phyloP scores from a whole-genome alignment of 2,888 invertebrate species.

The Hydrotaea diabolus region DNA sequence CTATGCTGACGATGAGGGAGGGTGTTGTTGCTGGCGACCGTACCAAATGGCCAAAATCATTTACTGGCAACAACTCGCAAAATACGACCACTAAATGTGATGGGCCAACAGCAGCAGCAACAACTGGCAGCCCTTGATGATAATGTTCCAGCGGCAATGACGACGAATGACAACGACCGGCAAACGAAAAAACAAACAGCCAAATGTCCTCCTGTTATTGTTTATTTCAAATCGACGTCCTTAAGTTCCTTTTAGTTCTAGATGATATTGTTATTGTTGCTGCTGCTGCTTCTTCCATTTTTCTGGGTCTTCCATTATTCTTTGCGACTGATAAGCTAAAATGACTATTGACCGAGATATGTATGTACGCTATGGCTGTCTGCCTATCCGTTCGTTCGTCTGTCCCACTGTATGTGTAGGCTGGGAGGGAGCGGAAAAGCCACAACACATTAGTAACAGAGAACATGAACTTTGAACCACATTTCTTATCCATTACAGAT shows the following conservation, averaged over 20 bases:
- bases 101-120: slow-evolving; percentile 8
- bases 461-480: slow-evolving; percentile 52
- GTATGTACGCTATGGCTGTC: neutral
- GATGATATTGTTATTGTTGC: slow-evolving; percentile 31
- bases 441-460: slow-evolving; percentile 44
- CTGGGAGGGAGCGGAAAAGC: slow-evolving; percentile 25
- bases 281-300: no score
- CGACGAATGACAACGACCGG: neutral
- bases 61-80: slow-evolving; percentile 34
- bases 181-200: slow-evolving; percentile 17
- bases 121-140: neutral
- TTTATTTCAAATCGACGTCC: slow-evolving; percentile 27
- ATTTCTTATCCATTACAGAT: slow-evolving; percentile 48
- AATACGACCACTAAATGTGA: slow-evolving; percentile 39
- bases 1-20: neutral
- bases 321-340: slow-evolving; percentile 49
- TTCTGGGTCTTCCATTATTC: slow-evolving; percentile 13
- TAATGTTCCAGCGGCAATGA: neutral
- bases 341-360: slow-evolving; percentile 55
- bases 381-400: neutral
- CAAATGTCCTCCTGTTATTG: slow-evolving; percentile 24
- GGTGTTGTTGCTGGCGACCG: neutral
- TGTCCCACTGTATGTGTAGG: neutral
- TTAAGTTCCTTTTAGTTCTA: slow-evolving; percentile 7
- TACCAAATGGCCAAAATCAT: slow-evolving; percentile 47